Base-by-base conservation (phyloP, 2,797 vertebrate genomes). In the Prionace glauca region DNA sequence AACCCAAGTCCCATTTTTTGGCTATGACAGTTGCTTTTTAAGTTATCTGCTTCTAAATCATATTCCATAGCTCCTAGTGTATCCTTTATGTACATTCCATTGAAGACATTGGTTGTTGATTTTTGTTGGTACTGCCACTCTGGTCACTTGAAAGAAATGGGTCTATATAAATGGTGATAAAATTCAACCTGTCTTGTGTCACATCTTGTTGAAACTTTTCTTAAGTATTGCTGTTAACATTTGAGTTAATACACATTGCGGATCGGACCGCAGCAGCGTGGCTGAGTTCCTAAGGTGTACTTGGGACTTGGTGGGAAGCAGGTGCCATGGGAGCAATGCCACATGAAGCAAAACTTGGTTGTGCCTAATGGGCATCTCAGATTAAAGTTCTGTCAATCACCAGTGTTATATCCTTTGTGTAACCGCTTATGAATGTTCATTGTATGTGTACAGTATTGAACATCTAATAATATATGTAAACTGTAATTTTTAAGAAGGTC, bases 71-170 rank as follows among this genome's bases (percentile, higher is more conserved):
- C 16, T 90, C 87, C 56, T 91, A 32, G 3, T 32, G 16, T 65
- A n/a, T 65, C 60, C 88, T 91, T 91, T 91, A n/a, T 91, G 62
- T 91, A 91, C 88, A 91, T 91, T 91, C 88, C 88, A 62, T 90
- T 32, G 88, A 62, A 65, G 60, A 32, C 88, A 91, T 65, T 91
- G 87, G 88, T 91, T 91, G 56, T 60, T 62, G 88, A 91, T 65
- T 65, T 56, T 90, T 90, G 56, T 90, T 90, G 56, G 14, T 65
- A 65, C 56, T 90, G 24, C 56, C 56, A 65, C 62, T 90, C 65
- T 65, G 16, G 56, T 65, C 60, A 65, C n/a, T 29, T 90, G 87
- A 62, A 62, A 62, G 36, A 84, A 84, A 45, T 84, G 81, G 81
- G 81, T 22, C 81, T 84, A 84, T 18, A 84, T 62, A 65, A 91